phyloP scores from a whole-genome alignment of 2,113 vertebrate species.

The Gambusia holbrooki region DNA sequence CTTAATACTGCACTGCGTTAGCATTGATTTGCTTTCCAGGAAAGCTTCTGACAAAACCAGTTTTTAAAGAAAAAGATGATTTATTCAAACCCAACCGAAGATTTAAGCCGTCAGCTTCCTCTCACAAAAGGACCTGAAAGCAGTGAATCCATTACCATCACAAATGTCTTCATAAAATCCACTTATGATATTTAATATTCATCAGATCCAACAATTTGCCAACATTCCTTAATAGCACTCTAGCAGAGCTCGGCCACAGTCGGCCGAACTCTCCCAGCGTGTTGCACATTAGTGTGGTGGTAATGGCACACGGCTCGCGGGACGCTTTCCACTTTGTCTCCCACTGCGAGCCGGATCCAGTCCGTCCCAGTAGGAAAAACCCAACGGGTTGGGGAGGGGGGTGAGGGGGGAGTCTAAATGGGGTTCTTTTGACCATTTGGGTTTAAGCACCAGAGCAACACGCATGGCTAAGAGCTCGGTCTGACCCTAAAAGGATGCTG shows the following conservation, averaged over 20 bases:
- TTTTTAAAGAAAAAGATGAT: not conserved
- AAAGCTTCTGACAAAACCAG: not conserved
- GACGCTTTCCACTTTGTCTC: conserved; percentile 30
- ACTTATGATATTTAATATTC: conserved; percentile 70
- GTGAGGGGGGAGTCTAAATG: conserved; percentile 6
- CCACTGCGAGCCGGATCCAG: conserved; percentile 42
- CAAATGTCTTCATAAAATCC: conserved; percentile 36
- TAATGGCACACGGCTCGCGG: conserved; percentile 20
- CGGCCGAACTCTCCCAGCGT: conserved; percentile 32
- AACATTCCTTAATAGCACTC: conserved; percentile 44
- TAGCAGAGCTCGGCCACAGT: conserved; percentile 27
- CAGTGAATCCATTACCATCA: conserved; percentile 52
- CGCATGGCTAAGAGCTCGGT: conserved; percentile 21
- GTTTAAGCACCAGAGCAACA: conserved; percentile 41
- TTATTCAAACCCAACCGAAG: not conserved
- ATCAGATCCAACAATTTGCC: conserved; percentile 52
- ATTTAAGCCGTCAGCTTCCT: not conserved
- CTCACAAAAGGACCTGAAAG: conserved; percentile 12
- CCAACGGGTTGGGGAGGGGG: not conserved
- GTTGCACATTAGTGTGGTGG: conserved; percentile 31
- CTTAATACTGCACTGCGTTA: not conserved
- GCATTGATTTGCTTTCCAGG: not conserved
- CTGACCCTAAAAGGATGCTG: conserved; percentile 64
- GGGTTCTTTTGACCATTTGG: conserved; percentile 33
- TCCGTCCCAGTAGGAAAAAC: conserved; percentile 23